These are phyloP conservation scores for Pheosia tremula DNA, from an alignment of 2,888 invertebrate species.

Conservation along the genomic window DNA sequence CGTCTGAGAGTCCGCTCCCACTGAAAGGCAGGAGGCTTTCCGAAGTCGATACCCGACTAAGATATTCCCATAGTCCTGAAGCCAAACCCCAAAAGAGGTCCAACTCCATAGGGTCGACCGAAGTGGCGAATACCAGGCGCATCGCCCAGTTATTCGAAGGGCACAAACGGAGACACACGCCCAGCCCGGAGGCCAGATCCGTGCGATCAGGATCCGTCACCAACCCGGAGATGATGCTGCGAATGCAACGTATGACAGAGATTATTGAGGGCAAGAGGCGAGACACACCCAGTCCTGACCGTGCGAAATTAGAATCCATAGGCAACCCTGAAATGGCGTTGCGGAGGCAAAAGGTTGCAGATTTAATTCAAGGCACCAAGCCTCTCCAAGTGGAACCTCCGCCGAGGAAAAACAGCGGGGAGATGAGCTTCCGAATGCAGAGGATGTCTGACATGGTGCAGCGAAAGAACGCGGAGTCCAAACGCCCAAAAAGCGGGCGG, in stretches of 20 bases:
- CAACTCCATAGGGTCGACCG: constrained; percentile 60
- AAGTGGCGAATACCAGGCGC: constrained; percentile 58
- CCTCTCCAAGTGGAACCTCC: constrained; percentile 37
- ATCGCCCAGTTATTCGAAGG: constrained; percentile 70
- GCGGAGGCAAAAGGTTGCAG: constrained; percentile 64
- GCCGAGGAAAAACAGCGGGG: constrained; percentile 61
- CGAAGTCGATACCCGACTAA: constrained; percentile 47
- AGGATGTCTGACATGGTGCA: constrained; percentile 90
- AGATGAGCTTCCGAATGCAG: constrained; percentile 86
- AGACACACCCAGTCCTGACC: constrained; percentile 60
- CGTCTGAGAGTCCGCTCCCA: constrained; percentile 41
- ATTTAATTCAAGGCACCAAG: constrained; percentile 61
- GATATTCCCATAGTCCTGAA: constrained; percentile 60
- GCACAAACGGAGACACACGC: constrained; percentile 56
- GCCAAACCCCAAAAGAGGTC: constrained; percentile 49
- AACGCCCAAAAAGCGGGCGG: constrained; percentile 56
- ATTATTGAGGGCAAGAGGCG: constrained; percentile 68
- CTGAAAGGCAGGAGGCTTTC: constrained; percentile 54
- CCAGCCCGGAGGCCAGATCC: constrained; percentile 57
- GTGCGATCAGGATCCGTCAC: constrained; percentile 53
- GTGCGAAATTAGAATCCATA: constrained; percentile 56
- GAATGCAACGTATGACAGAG: constrained; percentile 67
- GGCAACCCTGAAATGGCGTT: constrained; percentile 66
- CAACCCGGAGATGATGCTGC: constrained; percentile 60
- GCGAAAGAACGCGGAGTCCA: constrained; percentile 85